phyloP scores from a whole-genome alignment of 1,140 invertebrate genomes.

The Batillaria attramentaria region DNA sequence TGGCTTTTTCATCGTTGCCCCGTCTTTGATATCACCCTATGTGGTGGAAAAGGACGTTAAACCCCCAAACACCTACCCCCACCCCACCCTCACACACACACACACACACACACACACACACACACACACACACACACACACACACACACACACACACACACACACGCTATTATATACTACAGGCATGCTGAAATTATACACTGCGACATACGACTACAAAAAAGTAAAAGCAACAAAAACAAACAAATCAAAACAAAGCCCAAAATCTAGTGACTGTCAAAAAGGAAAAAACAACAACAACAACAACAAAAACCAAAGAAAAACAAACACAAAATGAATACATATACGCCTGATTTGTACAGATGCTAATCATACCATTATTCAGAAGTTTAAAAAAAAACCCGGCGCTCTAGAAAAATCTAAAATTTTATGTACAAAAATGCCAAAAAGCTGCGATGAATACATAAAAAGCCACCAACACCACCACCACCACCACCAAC shows the following conservation, averaged over 20 bases:
- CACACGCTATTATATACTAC: not conserved
- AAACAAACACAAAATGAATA: not conserved
- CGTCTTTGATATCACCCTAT: too few relatives aligned
- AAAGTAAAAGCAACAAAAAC: not conserved
- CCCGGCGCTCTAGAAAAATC: too few relatives aligned
- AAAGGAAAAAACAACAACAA: not conserved
- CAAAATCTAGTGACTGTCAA: not conserved
- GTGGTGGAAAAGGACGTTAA: too few relatives aligned
- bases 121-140: not conserved
- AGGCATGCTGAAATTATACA: not conserved
- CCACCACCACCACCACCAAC: not conserved
- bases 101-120: conserved; percentile 8
- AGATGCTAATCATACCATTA: too few relatives aligned
- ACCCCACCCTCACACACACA: not conserved
- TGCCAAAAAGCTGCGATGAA: not conserved
- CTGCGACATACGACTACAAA: too few relatives aligned
- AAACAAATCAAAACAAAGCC: not conserved
- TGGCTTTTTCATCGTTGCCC: too few relatives aligned
- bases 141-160: not conserved
- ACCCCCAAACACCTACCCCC: not conserved
- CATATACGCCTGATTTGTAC: too few relatives aligned
- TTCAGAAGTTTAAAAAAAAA: too few relatives aligned
- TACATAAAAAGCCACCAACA: not conserved
- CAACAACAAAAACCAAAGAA: not conserved
- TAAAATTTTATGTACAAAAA: too few relatives aligned